Percentiles rank a stretch among this genome's conserved stretches.
These are phyloP conservation scores for Leucopsar rothschildi DNA, from an alignment of 2,113 vertebrate genomes.

Conservation along the genomic window DNA sequence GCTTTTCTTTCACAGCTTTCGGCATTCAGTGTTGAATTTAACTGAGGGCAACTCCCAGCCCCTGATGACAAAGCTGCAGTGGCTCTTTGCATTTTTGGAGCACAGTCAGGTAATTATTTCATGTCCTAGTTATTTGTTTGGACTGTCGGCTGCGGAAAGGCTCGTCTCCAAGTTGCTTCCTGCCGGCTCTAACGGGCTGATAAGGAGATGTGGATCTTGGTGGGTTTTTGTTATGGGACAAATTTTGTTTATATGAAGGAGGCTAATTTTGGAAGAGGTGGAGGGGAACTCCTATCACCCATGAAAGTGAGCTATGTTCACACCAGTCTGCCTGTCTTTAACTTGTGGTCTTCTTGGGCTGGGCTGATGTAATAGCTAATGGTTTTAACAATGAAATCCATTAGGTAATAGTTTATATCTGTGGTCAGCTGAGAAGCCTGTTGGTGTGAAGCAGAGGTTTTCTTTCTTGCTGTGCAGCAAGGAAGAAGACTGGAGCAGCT, in stretches of 20 bases:
- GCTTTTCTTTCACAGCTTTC: conserved; percentile 70
- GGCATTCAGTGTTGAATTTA: conserved; percentile 77
- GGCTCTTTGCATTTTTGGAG: conserved; percentile 83
- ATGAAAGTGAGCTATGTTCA: neutral
- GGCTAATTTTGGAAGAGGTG: neutral
- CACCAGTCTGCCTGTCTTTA: neutral
- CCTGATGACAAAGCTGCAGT: conserved; percentile 82
- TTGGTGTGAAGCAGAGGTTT: neutral
- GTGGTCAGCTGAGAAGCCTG: neutral
- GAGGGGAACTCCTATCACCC: neutral
- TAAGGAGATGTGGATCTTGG: conserved; percentile 29
- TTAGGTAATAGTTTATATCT: neutral
- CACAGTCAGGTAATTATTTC: conserved; percentile 80
- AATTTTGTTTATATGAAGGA: conserved; percentile 4
- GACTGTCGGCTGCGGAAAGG: conserved; percentile 46
- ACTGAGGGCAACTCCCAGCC: conserved; percentile 79
- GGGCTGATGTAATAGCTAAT: neutral
- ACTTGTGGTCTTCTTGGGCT: neutral
- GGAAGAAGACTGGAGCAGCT: neutral
- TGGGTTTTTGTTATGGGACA: neutral
- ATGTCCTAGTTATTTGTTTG: conserved; percentile 61
- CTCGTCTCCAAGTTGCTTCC: conserved; percentile 58
- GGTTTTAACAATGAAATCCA: neutral
- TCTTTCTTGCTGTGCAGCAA: neutral
- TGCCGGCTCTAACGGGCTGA: neutral